Evolutionary conservation across 2,113 vertebrate species (phyloP).

Genomic region (Stegastes partitus): DNA sequence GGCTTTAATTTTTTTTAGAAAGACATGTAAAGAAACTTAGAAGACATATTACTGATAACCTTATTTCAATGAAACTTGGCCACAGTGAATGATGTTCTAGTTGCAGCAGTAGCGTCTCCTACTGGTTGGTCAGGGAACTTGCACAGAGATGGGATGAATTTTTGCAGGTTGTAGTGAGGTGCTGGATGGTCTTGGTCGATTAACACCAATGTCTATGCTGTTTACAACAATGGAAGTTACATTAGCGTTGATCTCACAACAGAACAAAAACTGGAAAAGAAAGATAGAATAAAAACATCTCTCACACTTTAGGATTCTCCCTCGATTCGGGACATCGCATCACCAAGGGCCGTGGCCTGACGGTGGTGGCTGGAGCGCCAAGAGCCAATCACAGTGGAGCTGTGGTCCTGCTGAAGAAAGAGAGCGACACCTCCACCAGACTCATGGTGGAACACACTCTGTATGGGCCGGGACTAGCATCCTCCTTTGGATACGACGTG

Average conservation of each 20-base stretch:
- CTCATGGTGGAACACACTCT: slow-evolving; percentile 89
- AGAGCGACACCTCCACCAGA: slow-evolving; percentile 76
- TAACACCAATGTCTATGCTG: no score
- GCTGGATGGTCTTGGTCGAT: no score
- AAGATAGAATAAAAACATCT: slow-evolving; percentile 71
- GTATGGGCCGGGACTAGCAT: slow-evolving; percentile 92
- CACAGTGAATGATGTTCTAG: background rate
- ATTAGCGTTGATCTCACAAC: no score
- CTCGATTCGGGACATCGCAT: slow-evolving; percentile 94
- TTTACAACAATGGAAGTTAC: no score
- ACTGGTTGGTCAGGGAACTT: background rate
- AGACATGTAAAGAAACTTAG: no score
- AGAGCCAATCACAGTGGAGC: slow-evolving; percentile 96
- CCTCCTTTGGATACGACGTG: slow-evolving; percentile 97
- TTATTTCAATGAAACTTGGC: no score
- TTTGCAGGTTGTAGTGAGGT: background rate
- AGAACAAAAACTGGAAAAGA: no score
- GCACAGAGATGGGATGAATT: background rate
- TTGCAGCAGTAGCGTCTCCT: slow-evolving; percentile 1
- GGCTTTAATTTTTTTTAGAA: no score
- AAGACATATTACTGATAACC: no score
- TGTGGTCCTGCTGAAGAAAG: slow-evolving; percentile 91
- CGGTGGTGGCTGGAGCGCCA: slow-evolving; percentile 95
- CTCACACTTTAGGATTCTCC: slow-evolving; percentile 90
- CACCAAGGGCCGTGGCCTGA: slow-evolving; percentile 86